These are phyloP conservation scores for Salmo trutta DNA, from an alignment of 2,797 vertebrate genomes.

Conservation along the genomic window DNA sequence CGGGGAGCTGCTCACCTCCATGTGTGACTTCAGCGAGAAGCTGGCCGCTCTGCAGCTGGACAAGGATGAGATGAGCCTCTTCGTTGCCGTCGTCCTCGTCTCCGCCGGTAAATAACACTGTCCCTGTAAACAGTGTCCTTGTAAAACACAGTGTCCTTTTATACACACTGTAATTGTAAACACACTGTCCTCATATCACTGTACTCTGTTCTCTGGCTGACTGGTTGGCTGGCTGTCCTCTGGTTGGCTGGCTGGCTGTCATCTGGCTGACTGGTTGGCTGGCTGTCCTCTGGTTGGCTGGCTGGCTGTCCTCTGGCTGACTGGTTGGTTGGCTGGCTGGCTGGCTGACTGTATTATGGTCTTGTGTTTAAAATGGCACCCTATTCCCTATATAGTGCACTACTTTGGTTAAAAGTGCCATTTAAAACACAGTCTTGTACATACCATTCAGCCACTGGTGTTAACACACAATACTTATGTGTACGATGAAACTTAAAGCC, in stretches of 20 bases:
- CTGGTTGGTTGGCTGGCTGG: not conserved
- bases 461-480: not conserved
- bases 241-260: not conserved
- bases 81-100: slow-evolving; percentile 95
- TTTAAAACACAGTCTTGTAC: not conserved
- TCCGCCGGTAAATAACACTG: slow-evolving; percentile 87
- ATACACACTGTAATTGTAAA: not conserved
- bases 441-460: not conserved
- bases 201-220: not conserved
- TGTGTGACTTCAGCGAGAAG: slow-evolving; percentile 98
- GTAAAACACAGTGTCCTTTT: too few species aligned
- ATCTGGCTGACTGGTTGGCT: too few species aligned
- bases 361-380: not conserved
- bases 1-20: slow-evolving; percentile 93
- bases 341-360: not conserved
- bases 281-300: not conserved
- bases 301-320: not conserved
- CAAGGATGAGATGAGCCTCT: slow-evolving; percentile 94
- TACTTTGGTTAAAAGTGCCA: not conserved
- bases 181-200: not conserved
- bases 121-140: not conserved
- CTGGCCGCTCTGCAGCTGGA: slow-evolving; percentile 87
- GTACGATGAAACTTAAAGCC: not conserved
- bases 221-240: too few species aligned
- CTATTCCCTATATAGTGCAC: not conserved